A percentile compares a stretch with the other conserved stretches of the same genome.
Evolutionary conservation across 2,888 invertebrate genomes (phyloP).

Genomic region (Drosophila ezoana): DNA sequence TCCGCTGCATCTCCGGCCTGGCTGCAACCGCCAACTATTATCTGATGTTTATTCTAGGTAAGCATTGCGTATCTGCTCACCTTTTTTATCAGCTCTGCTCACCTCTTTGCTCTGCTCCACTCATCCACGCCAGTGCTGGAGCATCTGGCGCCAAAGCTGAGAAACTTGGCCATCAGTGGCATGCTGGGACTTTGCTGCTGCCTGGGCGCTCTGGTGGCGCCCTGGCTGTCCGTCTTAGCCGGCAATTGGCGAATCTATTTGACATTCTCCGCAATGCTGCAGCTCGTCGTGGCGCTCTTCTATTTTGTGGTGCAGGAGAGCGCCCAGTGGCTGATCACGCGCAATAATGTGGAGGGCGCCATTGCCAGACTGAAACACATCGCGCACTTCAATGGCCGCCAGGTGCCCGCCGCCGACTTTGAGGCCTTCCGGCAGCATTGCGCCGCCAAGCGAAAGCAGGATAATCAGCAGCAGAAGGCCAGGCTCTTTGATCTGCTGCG

Average conservation of each 20-base stretch:
- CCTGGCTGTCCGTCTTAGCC: constrained; percentile 85
- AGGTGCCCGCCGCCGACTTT: constrained; percentile 81
- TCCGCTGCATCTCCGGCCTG: constrained; percentile 87
- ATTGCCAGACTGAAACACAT: constrained; percentile 85
- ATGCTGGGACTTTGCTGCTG: constrained; percentile 87
- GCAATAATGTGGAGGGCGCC: constrained; percentile 86
- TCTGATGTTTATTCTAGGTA: constrained; percentile 88
- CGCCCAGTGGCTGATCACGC: constrained; percentile 87
- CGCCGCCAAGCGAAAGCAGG: constrained; percentile 55
- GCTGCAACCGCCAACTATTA: constrained; percentile 87
- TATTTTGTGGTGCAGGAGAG: constrained; percentile 87
- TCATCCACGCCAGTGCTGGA: constrained; percentile 85
- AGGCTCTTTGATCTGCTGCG: constrained; percentile 85
- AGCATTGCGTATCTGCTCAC: constrained; percentile 63
- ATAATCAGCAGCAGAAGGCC: constrained; percentile 49
- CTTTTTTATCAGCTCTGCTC: constrained; percentile 24
- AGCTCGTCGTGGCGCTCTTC: constrained; percentile 84
- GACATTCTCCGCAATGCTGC: constrained; percentile 85
- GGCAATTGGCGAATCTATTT: constrained; percentile 86
- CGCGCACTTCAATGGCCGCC: constrained; percentile 86
- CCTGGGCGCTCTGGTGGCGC: constrained; percentile 85
- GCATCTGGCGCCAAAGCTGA: constrained; percentile 86
- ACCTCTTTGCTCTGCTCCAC: background rate
- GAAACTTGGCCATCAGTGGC: constrained; percentile 87
- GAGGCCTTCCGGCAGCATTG: constrained; percentile 77